A percentile compares a stretch with the other conserved stretches of the same genome.
These are phyloP conservation scores for Mugil cephalus DNA, from an alignment of 2,113 vertebrate genomes.

Conservation along the genomic window DNA sequence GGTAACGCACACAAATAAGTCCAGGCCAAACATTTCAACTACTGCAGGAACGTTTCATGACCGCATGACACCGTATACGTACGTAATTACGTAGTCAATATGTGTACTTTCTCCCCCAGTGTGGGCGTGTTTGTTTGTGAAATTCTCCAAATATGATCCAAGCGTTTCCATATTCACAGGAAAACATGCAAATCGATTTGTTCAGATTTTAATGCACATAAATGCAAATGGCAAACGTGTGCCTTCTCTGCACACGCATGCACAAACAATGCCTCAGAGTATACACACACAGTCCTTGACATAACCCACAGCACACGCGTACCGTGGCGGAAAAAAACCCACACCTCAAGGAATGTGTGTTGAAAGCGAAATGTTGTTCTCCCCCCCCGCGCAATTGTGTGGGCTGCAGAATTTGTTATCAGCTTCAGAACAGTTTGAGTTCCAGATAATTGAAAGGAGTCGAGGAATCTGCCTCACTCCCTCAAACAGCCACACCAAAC, in stretches of 20 bases:
- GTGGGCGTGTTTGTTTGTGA: neutral
- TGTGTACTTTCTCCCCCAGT: neutral
- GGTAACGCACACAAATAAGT: neutral
- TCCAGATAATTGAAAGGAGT: slow-evolving; percentile 71
- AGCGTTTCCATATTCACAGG: neutral
- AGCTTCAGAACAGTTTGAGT: slow-evolving; percentile 70
- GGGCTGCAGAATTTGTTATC: slow-evolving; percentile 53
- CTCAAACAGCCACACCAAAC: slow-evolving; percentile 32
- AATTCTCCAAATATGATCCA: slow-evolving; percentile 1
- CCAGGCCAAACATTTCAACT: neutral
- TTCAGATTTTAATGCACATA: neutral
- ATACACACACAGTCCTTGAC: neutral
- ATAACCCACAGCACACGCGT: slow-evolving; percentile 2
- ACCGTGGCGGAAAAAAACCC: slow-evolving; percentile 18
- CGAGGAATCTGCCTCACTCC: slow-evolving; percentile 52
- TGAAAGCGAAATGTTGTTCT: slow-evolving; percentile 52
- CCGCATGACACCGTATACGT: neutral
- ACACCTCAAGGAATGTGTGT: slow-evolving; percentile 42
- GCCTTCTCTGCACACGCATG: neutral
- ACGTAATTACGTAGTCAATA: neutral
- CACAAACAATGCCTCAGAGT: neutral
- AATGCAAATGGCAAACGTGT: slow-evolving; percentile 14
- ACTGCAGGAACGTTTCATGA: neutral
- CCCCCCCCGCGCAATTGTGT: slow-evolving; percentile 23
- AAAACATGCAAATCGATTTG: neutral